These are phyloP conservation scores for Oedothorax gibbosus DNA, from an alignment of 1,140 invertebrate species.

Conservation along the genomic window DNA sequence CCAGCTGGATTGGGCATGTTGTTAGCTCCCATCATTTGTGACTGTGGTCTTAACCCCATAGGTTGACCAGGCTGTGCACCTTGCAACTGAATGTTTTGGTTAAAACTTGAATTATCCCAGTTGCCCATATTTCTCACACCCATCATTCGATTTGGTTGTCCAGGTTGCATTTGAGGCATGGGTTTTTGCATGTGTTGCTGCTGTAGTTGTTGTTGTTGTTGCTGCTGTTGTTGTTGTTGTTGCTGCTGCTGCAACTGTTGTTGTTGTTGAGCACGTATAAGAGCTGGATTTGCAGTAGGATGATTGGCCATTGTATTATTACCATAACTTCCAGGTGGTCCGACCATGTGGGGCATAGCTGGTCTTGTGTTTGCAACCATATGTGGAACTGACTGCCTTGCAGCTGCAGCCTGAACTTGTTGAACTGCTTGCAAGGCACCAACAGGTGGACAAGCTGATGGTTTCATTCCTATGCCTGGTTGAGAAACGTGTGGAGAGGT, in stretches of 20 bases:
- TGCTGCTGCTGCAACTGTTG: conserved; percentile 39
- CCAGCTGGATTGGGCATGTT: conserved; percentile 40
- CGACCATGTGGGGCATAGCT: conserved; percentile 55
- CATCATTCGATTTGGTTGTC: conserved; percentile 41
- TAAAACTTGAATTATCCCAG: conserved; percentile 45
- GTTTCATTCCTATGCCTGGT: conserved; percentile 72
- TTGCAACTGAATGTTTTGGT: conserved; percentile 65
- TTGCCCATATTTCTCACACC: conserved; percentile 27
- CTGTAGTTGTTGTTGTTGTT: conserved; percentile 5
- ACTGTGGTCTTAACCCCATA: conserved; percentile 63
- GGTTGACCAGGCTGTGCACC: conserved; percentile 63
- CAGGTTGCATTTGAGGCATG: conserved; percentile 52
- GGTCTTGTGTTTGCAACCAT: conserved; percentile 64
- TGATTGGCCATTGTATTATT: conserved; percentile 73
- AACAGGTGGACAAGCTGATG: conserved; percentile 78
- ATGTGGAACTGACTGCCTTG: conserved; percentile 83
- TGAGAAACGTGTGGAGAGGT: conserved; percentile 71
- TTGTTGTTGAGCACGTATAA: conserved; percentile 15
- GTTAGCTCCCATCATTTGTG: conserved; percentile 47
- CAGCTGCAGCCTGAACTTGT: conserved; percentile 92
- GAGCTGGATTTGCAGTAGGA: conserved; percentile 1
- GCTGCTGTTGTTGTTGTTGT: background rate
- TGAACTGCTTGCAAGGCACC: conserved; percentile 88
- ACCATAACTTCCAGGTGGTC: conserved; percentile 70
- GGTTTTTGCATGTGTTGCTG: conserved; percentile 49